These are phyloP conservation scores for Poecilus cupreus DNA, from an alignment of 2,888 invertebrate species.

Conservation along the genomic window DNA sequence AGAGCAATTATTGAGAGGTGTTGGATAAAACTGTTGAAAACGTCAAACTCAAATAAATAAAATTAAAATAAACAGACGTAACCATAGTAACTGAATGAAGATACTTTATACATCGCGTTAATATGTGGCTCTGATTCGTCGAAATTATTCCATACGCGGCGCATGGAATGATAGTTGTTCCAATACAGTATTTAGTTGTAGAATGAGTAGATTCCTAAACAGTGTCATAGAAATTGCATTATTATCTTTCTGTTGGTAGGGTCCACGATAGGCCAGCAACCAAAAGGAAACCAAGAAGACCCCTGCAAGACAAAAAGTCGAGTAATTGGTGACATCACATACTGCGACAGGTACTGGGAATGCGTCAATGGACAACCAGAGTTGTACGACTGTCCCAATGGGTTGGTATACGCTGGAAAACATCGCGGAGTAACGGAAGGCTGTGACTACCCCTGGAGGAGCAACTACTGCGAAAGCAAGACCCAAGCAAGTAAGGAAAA, in stretches of 20 bases:
- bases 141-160: no score
- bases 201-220: no score
- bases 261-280: conserved; percentile 18
- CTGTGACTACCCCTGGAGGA: conserved; percentile 93
- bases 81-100: no score
- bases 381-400: conserved; percentile 92
- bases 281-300: conserved; percentile 77
- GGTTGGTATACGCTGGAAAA: conserved; percentile 91
- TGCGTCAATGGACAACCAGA: conserved; percentile 89
- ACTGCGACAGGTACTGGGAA: conserved; percentile 91
- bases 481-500: conserved; percentile 81
- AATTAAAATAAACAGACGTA: no score
- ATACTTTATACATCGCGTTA: no score
- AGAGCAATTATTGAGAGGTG: no score
- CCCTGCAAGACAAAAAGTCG: conserved; percentile 88
- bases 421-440: conserved; percentile 91
- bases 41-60: no score
- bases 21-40: no score
- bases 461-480: conserved; percentile 90
- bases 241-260: neutral
- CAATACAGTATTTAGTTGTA: no score
- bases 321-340: conserved; percentile 85
- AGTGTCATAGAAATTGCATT: no score
- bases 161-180: no score
- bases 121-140: no score